These are phyloP conservation scores for Meiosimyza decipiens DNA, from an alignment of 2,888 invertebrate species.

Conservation along the genomic window DNA sequence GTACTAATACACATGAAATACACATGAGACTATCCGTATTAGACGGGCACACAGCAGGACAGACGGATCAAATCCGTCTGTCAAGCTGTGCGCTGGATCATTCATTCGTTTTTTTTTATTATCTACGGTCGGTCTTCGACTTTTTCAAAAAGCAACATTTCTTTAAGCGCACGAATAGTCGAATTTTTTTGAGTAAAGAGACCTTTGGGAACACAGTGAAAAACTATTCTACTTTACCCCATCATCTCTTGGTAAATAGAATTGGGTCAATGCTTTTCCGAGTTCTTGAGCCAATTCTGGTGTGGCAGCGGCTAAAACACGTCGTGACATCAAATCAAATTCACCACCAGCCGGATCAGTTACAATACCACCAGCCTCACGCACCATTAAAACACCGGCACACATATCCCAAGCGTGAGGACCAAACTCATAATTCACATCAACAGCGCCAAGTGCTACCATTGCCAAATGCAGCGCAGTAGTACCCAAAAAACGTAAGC, in stretches of 20 bases:
- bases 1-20: no score
- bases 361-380: conserved; percentile 93
- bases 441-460: conserved; percentile 90
- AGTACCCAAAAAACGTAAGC: conserved; percentile 87
- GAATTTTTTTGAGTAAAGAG: no score
- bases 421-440: conserved; percentile 92
- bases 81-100: no score
- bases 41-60: no score
- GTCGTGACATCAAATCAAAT: conserved; percentile 83
- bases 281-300: conserved; percentile 78
- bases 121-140: no score
- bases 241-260: conserved; percentile 77
- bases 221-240: conserved; percentile 37
- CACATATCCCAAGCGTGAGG: conserved; percentile 95
- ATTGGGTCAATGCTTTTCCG: conserved; percentile 74
- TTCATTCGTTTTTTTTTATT: no score
- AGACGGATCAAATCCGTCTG: no score
- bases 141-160: no score
- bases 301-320: conserved; percentile 83
- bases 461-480: conserved; percentile 94
- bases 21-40: no score
- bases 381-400: conserved; percentile 88
- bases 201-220: no score
- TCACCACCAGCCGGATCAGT: conserved; percentile 87
- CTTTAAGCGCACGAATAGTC: no score